Evolutionary conservation across 2,113 vertebrate species (phyloP), one percentile per base, ranked within the genome.

Genomic region (Tautogolabrus adspersus): DNA sequence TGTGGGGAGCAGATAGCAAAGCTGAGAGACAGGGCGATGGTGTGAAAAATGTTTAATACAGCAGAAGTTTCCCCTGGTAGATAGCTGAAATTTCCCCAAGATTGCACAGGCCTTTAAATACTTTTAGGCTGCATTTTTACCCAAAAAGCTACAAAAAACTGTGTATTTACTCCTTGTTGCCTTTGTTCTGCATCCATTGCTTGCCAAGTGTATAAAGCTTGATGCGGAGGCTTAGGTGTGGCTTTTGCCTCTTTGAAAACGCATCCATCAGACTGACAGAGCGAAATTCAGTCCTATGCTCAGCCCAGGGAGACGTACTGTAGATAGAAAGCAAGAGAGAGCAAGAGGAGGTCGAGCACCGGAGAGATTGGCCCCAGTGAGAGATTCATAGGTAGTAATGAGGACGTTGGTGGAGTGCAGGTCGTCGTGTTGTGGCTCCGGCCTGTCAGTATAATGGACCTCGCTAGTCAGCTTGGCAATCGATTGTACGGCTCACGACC

Each of bases 401-500:
- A 93, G 91, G 82, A 75, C 49, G 65, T 82, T 65, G 78, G 70
- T 58, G 77, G 82, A 88, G 85, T 81, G 87, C 84, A 75, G 87
- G 85, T 90, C 75, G 55, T 75, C 70, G 77, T 84, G 88, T 82
- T 81, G 80, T 79, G 79, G 83, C 89, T 88, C 79, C 1, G 71
- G 69, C 80, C 86, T 87, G 89, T 92, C 91, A 92, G 80, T 74
- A 81, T 90, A 92, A 91, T 86, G 83, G 89, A 93, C 83, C 89
- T 82, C 12, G 68, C 84, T 71, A 88, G 88, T 93, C 84, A 87
- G 87, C 75, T 26, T 73, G 75, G 77, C 78, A 82, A 93, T 93
- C 85, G 87, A 93, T 92, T 82, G 82, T 63, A 49, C 72, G 55
- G 82, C 79, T 87, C 79, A 74, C 75, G 46, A 78, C 78, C 83